A percentile compares a stretch with the other conserved stretches of the same genome.
Evolutionary conservation across 2,113 vertebrate genomes (phyloP).

Genomic region (Galeopterus variegatus): DNA sequence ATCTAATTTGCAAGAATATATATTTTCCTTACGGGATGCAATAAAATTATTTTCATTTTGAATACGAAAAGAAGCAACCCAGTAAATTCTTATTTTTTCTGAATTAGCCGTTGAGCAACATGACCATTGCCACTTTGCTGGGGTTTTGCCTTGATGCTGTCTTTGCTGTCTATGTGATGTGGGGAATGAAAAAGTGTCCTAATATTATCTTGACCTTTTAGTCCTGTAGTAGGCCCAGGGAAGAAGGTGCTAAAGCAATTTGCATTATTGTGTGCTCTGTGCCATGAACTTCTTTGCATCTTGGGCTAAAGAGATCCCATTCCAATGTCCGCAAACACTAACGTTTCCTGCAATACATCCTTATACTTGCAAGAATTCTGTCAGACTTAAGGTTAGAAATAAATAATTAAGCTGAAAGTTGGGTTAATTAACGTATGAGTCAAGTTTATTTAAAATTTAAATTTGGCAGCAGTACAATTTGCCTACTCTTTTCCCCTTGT

Average conservation of each 20-base stretch:
- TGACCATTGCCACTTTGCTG: conserved; percentile 13
- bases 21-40: conserved; percentile 71
- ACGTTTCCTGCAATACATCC: neutral
- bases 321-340: neutral
- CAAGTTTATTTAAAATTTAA: conserved; percentile 62
- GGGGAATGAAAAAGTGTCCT: conserved; percentile 73
- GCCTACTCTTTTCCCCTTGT: neutral
- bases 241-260: conserved; percentile 18
- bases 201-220: conserved; percentile 63
- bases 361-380: conserved; percentile 8
- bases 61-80: conserved; percentile 52
- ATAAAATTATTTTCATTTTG: conserved; percentile 67
- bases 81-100: conserved; percentile 66
- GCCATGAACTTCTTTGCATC: conserved; percentile 46
- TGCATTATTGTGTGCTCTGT: conserved; percentile 37
- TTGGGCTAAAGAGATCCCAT: conserved; percentile 53
- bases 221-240: neutral
- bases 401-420: conserved; percentile 31
- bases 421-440: conserved; percentile 62
- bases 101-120: conserved; percentile 57
- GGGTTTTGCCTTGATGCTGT: conserved; percentile 58
- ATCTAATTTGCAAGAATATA: conserved; percentile 74
- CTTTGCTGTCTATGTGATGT: conserved; percentile 47
- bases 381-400: conserved; percentile 42
- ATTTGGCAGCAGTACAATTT: conserved; percentile 7